These are phyloP conservation scores for Coregonus sp. DNA, from an alignment of 2,797 vertebrate genomes.

Conservation along the genomic window DNA sequence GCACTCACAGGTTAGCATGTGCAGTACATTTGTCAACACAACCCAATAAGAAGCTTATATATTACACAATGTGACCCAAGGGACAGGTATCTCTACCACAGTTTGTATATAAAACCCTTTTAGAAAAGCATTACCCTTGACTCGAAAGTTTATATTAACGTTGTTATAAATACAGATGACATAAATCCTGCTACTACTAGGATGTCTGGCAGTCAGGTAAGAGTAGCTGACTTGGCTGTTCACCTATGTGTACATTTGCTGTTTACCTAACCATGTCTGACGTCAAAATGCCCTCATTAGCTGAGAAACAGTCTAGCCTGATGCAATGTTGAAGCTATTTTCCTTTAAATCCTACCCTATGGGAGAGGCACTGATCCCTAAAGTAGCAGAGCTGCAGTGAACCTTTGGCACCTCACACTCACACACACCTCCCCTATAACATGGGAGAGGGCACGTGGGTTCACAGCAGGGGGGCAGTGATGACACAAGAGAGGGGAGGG, in stretches of 20 bases:
- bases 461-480: conserved; percentile 61
- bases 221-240: neutral
- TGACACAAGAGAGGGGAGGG: conserved; percentile 62
- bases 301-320: conserved; percentile 44
- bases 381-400: conserved; percentile 63
- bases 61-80: conserved; percentile 3
- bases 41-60: conserved; percentile 39
- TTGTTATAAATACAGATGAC: neutral
- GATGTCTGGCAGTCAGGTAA: neutral
- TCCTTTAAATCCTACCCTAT: conserved; percentile 56
- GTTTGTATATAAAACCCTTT: neutral
- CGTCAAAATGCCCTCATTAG: conserved; percentile 13
- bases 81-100: neutral
- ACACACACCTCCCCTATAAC: conserved; percentile 46
- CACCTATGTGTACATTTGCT: neutral
- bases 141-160: neutral
- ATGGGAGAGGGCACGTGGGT: conserved; percentile 62
- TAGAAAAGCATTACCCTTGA: neutral
- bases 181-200: neutral
- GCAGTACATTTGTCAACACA: conserved; percentile 45
- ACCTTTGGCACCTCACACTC: conserved; percentile 41
- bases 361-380: conserved; percentile 54
- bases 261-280: neutral
- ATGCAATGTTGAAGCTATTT: conserved; percentile 62
- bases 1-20: conserved; percentile 53